Base-by-base conservation (phyloP, 2,888 invertebrate genomes). In the Morpho helenor region DNA sequence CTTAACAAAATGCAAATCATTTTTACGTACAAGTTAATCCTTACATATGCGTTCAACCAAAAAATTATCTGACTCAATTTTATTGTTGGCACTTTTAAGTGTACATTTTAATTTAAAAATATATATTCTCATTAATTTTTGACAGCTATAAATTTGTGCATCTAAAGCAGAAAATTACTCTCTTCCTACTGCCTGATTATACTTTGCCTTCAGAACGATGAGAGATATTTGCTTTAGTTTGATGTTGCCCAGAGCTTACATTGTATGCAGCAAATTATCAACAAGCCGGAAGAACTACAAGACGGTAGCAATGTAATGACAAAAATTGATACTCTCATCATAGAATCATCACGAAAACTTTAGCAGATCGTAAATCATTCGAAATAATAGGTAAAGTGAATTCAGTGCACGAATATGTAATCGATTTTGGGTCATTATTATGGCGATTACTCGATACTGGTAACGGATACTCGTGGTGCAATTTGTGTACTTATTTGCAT, bases 401-500 rank as follows among this genome's bases (percentile, higher is more conserved):
- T 40, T 47, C 57, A 59, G 50, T 61, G 49, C 56, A 58, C 59
- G 63, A 63, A 75, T 73, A 73, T 70, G 71, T 74, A 79, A 79
- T 82, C 80, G 80, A 82, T 84, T 83, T 81, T 66, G 73, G 75
- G 73, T 82, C 76, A 82, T 87, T 84, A 83, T 78, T 75, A 76
- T 69, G 74, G 74, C 77, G 73, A 83, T 82, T 77, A 76, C 74
- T 73, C 75, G 76, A 78, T 76, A 78, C 80, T 77, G 73, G 78
- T 76, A 78, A 79, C 77, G 77, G 80, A 80, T 73, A 79, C 80
- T 81, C 76, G 75, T 75, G 74, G 76, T 65, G 83, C 82, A 86
- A 87, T 86, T 87, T 85, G 79, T 77, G 77, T 73, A 76, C 78
- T 74, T 79, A 84, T 87, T 86, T 82, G 81, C 82, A 83, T 83